These are phyloP conservation scores for Drosophila simulans DNA, from an alignment of 1,140 invertebrate species.

Conservation along the genomic window DNA sequence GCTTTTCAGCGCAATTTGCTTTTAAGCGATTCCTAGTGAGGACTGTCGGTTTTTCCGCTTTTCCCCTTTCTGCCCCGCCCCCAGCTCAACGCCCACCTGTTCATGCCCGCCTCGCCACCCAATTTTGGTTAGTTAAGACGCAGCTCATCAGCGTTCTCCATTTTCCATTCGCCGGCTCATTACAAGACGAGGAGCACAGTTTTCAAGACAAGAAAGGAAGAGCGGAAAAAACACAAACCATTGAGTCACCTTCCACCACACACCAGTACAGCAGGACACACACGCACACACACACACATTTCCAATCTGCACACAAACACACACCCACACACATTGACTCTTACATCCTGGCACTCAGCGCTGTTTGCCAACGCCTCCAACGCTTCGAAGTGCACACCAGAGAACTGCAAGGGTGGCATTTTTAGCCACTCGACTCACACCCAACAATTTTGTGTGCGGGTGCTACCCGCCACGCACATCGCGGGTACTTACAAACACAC, in stretches of 20 bases:
- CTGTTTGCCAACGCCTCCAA: slow-evolving; percentile 30
- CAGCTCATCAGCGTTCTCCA: slow-evolving; percentile 41
- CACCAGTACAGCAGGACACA: not conserved
- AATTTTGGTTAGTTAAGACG: slow-evolving; percentile 58
- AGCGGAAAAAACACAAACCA: slow-evolving; percentile 21
- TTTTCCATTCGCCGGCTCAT: slow-evolving; percentile 25
- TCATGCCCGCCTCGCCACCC: slow-evolving; percentile 3
- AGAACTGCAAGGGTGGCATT: no score
- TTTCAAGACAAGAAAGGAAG: slow-evolving; percentile 19
- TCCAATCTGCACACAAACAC: not conserved
- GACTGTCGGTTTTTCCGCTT: not conserved
- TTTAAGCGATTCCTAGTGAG: slow-evolving; percentile 55
- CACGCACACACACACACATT: not conserved
- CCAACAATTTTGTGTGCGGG: no score
- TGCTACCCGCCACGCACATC: no score
- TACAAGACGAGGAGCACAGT: slow-evolving; percentile 27
- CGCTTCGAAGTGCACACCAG: slow-evolving; percentile 11
- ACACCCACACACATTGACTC: slow-evolving; percentile 2
- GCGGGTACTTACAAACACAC: no score
- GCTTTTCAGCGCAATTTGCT: slow-evolving; percentile 72
- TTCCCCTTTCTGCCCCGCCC: not conserved
- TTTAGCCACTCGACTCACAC: no score
- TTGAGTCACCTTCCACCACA: slow-evolving; percentile 26
- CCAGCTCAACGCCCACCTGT: slow-evolving; percentile 18
- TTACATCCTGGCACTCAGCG: slow-evolving; percentile 41